phyloP scores from a whole-genome alignment of 2,888 invertebrate species.

The Drosophila paranaensis region DNA sequence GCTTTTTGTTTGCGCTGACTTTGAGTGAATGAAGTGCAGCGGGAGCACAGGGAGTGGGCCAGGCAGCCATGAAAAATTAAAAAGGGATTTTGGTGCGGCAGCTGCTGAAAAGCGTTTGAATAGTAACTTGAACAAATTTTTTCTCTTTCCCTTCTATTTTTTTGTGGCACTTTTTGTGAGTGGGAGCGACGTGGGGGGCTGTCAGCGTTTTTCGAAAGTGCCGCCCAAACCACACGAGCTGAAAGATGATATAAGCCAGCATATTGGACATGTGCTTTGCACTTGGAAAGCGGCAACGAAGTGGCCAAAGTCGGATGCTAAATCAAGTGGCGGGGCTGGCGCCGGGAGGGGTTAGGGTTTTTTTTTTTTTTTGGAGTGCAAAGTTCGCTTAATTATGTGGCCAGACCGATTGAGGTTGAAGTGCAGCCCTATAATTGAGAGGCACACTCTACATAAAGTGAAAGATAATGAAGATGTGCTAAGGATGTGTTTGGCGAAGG shows the following conservation, averaged over 20 bases:
- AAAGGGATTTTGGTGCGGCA: constrained; percentile 76
- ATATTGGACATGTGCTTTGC: constrained; percentile 57
- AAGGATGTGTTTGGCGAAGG: neutral
- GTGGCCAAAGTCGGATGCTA: constrained; percentile 32
- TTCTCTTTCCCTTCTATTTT: neutral
- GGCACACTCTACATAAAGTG: constrained; percentile 3
- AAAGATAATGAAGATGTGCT: constrained; percentile 18
- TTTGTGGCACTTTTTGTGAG: constrained; percentile 7
- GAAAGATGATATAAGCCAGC: constrained; percentile 53
- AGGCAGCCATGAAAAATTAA: constrained; percentile 72
- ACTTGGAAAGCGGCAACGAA: constrained; percentile 36
- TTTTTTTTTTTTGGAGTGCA: constrained; percentile 17
- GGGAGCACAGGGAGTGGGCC: constrained; percentile 1
- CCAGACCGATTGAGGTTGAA: constrained; percentile 24
- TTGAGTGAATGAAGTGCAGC: constrained; percentile 60
- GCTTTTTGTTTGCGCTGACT: constrained; percentile 71
- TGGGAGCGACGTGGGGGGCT: constrained; percentile 3
- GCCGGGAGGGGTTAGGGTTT: fast-evolving
- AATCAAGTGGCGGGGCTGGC: constrained; percentile 21
- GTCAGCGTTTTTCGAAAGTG: constrained; percentile 54
- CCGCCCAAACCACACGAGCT: constrained; percentile 32
- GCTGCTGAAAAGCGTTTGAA: constrained; percentile 75
- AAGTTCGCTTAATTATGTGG: constrained; percentile 51
- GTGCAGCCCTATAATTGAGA: constrained; percentile 26
- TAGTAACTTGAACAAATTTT: constrained; percentile 73